Percentiles rank a stretch among this genome's conserved stretches.
phyloP scores from a whole-genome alignment of 2,797 vertebrate genomes.

The Amniataba percoides region DNA sequence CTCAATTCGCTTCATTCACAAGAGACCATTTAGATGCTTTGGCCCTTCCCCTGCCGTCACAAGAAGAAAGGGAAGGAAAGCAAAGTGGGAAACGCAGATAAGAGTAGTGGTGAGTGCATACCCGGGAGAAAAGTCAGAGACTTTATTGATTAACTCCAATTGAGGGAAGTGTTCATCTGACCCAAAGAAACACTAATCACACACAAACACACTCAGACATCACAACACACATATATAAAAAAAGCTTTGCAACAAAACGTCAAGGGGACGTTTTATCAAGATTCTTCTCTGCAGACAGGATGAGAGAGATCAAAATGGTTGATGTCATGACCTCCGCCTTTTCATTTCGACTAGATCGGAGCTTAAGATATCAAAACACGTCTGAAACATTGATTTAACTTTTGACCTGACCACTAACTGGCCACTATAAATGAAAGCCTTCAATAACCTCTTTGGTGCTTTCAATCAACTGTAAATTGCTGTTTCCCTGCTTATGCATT shows the following conservation, averaged over 20 bases:
- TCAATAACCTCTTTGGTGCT: conserved; percentile 42
- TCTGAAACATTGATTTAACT: conserved; percentile 76
- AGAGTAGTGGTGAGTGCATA: conserved; percentile 14
- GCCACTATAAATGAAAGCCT: conserved; percentile 67
- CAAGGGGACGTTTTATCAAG: conserved; percentile 60
- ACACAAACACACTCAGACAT: conserved; percentile 22
- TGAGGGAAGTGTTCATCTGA: conserved; percentile 62
- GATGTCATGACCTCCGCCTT: conserved; percentile 72
- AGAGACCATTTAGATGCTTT: conserved; percentile 66
- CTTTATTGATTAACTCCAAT: conserved; percentile 66
- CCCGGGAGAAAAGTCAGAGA: conserved; percentile 48
- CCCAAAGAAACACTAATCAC: conserved; percentile 55
- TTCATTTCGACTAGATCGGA: conserved; percentile 73
- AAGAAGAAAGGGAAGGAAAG: neutral
- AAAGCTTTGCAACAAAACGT: conserved; percentile 32
- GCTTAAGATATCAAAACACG: conserved; percentile 72
- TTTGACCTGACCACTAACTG: conserved; percentile 69
- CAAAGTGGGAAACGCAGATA: conserved; percentile 11
- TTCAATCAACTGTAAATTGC: conserved; percentile 58
- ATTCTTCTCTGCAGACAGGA: conserved; percentile 62
- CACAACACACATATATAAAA: conserved; percentile 16
- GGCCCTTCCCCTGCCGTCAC: conserved; percentile 45
- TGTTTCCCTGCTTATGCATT: conserved; percentile 12
- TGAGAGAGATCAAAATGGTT: conserved; percentile 69
- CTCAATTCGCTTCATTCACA: conserved; percentile 79